Percentiles rank a stretch among this genome's conserved stretches.
Evolutionary conservation across 2,797 vertebrate genomes (phyloP).

Genomic region (Tarsius wallacei): DNA sequence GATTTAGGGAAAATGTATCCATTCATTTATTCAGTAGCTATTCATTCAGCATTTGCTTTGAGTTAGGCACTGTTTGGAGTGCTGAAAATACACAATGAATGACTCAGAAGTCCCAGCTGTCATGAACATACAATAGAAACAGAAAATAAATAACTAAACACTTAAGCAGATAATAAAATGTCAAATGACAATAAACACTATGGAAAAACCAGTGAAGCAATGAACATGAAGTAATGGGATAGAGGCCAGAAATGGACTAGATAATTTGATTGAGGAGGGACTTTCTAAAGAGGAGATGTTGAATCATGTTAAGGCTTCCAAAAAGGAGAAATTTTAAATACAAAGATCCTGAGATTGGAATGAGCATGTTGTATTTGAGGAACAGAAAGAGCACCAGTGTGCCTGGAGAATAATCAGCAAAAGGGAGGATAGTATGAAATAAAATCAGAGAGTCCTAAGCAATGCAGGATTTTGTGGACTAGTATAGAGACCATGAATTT

Average conservation of each 20-base stretch:
- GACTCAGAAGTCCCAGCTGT: not conserved
- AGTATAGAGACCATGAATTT: not conserved
- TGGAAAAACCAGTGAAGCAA: constrained; percentile 19
- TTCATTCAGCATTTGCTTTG: not conserved
- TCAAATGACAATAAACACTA: constrained; percentile 47
- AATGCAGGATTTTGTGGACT: not conserved
- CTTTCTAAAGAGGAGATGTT: not conserved
- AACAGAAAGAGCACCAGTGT: not conserved
- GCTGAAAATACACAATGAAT: not conserved
- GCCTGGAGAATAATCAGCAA: not conserved
- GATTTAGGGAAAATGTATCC: not conserved
- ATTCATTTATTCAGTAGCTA: not conserved
- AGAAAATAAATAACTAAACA: constrained; percentile 46
- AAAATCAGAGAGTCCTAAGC: not conserved
- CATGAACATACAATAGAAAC: constrained; percentile 11
- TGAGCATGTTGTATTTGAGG: not conserved
- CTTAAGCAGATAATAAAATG: constrained; percentile 21
- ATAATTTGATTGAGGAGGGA: not conserved
- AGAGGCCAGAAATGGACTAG: not conserved
- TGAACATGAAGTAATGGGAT: constrained; percentile 7
- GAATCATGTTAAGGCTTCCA: constrained; percentile 5
- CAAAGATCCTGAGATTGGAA: not conserved
- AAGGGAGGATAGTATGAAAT: not conserved
- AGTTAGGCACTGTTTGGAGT: not conserved
- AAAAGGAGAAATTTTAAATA: not conserved